Evolutionary conservation across 2,888 invertebrate species (phyloP).

Genomic region (Tetranychus truncatus): DNA sequence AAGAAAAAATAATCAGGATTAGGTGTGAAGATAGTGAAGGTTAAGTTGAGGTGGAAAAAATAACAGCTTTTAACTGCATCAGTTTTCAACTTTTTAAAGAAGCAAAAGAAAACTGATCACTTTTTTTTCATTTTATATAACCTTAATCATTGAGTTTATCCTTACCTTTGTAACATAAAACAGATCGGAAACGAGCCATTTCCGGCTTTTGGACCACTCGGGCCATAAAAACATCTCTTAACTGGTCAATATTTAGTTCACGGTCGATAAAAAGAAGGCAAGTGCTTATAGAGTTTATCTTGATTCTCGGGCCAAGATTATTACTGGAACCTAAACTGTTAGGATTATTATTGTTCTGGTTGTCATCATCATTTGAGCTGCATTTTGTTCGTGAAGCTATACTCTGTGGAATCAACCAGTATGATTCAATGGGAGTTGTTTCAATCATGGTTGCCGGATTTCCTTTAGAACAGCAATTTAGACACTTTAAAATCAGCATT

Average conservation of each 20-base stretch:
- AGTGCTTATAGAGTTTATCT: conserved; percentile 31
- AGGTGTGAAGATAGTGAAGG: too few relatives aligned
- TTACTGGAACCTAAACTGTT: background rate
- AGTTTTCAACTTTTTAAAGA: too few relatives aligned
- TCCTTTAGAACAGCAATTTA: conserved; percentile 21
- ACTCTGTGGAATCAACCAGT: conserved; percentile 1
- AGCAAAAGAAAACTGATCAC: too few relatives aligned
- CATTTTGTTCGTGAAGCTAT: background rate
- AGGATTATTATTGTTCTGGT: background rate
- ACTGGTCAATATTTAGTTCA: conserved; percentile 34
- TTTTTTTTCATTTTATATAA: too few relatives aligned
- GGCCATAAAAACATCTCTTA: conserved; percentile 36
- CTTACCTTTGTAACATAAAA: conserved; percentile 16
- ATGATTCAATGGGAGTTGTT: conserved; percentile 12
- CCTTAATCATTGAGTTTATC: too few relatives aligned
- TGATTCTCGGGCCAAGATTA: conserved; percentile 20
- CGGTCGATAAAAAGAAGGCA: conserved; percentile 38
- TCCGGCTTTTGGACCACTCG: conserved; percentile 30
- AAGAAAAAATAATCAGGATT: too few relatives aligned
- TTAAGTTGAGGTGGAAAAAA: too few relatives aligned
- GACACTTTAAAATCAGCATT: conserved; percentile 27
- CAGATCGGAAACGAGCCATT: conserved; percentile 17
- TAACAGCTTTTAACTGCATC: too few relatives aligned
- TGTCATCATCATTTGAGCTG: background rate
- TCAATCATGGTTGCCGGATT: background rate